Conservation (phyloP, 2,797 vertebrate genomes). For the Strix occidentalis region DNA sequence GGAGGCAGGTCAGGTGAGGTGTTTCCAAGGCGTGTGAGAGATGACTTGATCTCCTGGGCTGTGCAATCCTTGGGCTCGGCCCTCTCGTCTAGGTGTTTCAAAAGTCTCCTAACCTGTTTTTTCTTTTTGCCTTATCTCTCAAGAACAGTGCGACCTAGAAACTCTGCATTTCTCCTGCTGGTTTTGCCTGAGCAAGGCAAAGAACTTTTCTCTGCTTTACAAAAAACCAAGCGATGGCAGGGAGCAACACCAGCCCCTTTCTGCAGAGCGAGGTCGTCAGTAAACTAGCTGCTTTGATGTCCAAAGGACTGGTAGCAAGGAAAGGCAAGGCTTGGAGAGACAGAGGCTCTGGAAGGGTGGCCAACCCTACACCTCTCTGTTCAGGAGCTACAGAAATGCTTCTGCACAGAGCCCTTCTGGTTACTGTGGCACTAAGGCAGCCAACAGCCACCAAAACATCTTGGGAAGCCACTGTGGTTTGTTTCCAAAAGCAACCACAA, state of each 20-base stretch:
- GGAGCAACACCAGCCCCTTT: neutral
- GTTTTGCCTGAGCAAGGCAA: neutral
- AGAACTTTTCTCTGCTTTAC: neutral
- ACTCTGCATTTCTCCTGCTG: neutral
- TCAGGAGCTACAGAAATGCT: neutral
- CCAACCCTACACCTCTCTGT: accelerated
- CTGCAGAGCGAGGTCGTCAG: neutral
- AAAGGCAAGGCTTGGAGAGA: neutral
- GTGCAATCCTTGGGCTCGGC: neutral
- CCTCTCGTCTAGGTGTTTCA: neutral
- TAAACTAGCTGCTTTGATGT: neutral
- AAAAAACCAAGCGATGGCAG: accelerated
- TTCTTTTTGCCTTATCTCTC: neutral
- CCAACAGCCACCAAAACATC: neutral
- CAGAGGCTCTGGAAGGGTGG: neutral
- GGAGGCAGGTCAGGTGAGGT: neutral
- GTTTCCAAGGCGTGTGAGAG: accelerated
- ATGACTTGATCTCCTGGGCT: neutral
- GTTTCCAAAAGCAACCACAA: neutral
- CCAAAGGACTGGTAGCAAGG: neutral
- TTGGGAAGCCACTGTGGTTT: neutral
- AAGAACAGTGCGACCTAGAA: constrained; percentile 6
- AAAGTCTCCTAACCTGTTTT: neutral
- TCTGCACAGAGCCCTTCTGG: neutral
- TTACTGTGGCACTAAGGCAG: neutral